Evolutionary conservation across 2,888 invertebrate genomes (phyloP), one percentile per base, ranked within the genome.

Genomic region (Acronicta aceris): DNA sequence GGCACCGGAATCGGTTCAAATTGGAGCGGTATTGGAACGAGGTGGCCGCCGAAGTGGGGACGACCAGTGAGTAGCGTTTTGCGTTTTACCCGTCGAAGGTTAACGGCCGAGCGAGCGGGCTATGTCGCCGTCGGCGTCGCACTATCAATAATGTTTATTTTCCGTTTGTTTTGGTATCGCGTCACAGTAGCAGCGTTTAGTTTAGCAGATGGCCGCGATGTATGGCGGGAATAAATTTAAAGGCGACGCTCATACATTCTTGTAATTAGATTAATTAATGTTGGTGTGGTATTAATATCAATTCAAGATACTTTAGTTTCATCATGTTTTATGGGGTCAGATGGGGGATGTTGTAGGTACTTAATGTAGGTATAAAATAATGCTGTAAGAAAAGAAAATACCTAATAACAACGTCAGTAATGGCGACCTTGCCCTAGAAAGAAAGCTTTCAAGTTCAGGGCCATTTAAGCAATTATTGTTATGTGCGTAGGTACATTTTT

Each of bases 1-100:
- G 94, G 25, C 94, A 93, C 67, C 84, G 93, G 76, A 95, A 94
- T 82, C 82, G 93, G 57, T 94, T 92, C 73, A 94, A 93, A 68
- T 79, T 93, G 83, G 94, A 93, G 84, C 84, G 94, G 15, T 94
- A 92, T 77, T 95, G 95, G 95, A 93, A 92, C 68, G 95, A 95
- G 78, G 94, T 95, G 16, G 94, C 94, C 0, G 83, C 90, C 0
- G 94, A 94, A 74, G 91, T 94, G 61, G 94, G 94, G 49, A 91
- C 91, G 52, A 89, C 92, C 54, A 93, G 95, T 95, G 76, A 94
- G 93, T 93, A 86, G 80, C 83, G 82, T 71, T 78, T 79, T 78
- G 61, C 72, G 70, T 77, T 76, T 75, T 74, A 71, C 69, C 58
- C 47, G 65, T 52, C 57, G 81, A 76, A 81, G 85, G 87, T 86